These are phyloP conservation scores for Macrostomum lignano DNA, from an alignment of 1,140 invertebrate genomes.

Conservation along the genomic window DNA sequence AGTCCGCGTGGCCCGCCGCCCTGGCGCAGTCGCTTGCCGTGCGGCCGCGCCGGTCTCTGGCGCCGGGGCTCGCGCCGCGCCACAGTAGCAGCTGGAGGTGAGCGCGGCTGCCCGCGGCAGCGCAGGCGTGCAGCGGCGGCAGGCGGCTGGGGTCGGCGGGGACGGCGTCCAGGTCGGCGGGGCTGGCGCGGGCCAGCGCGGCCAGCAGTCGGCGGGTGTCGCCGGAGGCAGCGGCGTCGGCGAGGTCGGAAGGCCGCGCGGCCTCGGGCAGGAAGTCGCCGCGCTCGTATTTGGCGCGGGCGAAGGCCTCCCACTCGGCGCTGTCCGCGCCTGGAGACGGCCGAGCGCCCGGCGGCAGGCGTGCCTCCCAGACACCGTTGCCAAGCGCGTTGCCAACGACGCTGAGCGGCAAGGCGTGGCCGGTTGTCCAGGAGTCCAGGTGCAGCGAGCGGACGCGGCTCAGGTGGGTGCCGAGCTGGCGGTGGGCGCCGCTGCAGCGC, in stretches of 20 bases:
- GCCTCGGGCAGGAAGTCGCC: slow-evolving; percentile 46
- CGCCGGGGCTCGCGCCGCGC: too few relatives aligned
- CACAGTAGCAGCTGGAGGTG: slow-evolving; percentile 67
- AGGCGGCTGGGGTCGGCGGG: slow-evolving; percentile 36
- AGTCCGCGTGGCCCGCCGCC: too few relatives aligned
- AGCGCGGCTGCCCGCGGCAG: slow-evolving; percentile 54
- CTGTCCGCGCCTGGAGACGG: too few relatives aligned
- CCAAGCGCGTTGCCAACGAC: slow-evolving; percentile 60
- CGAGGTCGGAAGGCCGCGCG: slow-evolving; percentile 37
- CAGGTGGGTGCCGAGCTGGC: slow-evolving; percentile 83
- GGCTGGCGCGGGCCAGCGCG: slow-evolving; percentile 29
- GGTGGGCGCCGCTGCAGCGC: slow-evolving; percentile 83
- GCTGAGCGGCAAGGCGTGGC: slow-evolving; percentile 67
- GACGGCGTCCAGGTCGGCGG: slow-evolving; percentile 33
- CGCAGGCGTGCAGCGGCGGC: slow-evolving; percentile 57
- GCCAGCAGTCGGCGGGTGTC: slow-evolving; percentile 31
- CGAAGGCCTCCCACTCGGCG: slow-evolving; percentile 57
- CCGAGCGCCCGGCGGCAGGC: too few relatives aligned
- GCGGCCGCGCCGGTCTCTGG: too few relatives aligned
- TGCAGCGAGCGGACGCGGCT: slow-evolving; percentile 72
- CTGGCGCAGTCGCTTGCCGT: too few relatives aligned
- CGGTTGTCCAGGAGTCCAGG: slow-evolving; percentile 40
- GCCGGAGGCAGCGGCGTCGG: slow-evolving; percentile 39
- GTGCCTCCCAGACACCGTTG: slow-evolving; percentile 71
- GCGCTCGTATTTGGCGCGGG: slow-evolving; percentile 54